These are phyloP conservation scores for Andrena minutula DNA, from an alignment of 2,888 invertebrate genomes.

Conservation along the genomic window DNA sequence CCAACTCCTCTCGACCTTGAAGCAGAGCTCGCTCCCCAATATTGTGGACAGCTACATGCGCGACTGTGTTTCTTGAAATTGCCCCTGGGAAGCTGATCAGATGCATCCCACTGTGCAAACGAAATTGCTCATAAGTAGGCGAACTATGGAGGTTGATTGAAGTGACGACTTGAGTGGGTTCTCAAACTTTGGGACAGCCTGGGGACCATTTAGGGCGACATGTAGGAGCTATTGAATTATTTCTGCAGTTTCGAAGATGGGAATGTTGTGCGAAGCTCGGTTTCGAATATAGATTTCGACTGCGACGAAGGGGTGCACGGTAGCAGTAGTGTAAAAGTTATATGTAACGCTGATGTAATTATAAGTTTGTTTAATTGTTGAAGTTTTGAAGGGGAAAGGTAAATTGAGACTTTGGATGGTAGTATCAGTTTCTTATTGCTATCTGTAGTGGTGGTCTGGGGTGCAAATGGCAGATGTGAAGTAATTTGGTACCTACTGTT, in stretches of 20 bases:
- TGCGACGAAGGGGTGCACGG: neutral
- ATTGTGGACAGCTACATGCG: neutral
- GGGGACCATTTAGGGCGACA: too few species aligned
- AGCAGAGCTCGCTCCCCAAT: conserved; percentile 46
- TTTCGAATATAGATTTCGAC: neutral
- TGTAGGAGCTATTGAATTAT: too few species aligned
- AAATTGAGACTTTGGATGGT: neutral
- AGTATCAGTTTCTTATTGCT: neutral
- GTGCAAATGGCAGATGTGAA: too few species aligned
- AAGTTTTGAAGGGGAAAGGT: neutral
- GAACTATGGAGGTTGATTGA: neutral
- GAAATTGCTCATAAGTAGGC: conserved; percentile 5
- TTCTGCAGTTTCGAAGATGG: too few species aligned
- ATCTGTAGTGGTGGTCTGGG: neutral
- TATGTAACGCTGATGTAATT: conserved; percentile 4
- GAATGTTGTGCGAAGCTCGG: neutral
- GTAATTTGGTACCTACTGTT: too few species aligned
- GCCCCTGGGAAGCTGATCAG: conserved; percentile 10
- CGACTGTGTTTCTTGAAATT: neutral
- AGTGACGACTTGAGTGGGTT: neutral
- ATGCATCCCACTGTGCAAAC: conserved; percentile 7
- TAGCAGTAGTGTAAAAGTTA: neutral
- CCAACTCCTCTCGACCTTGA: conserved; percentile 69
- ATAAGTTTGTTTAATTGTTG: conserved; percentile 18
- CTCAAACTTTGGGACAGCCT: neutral